Evolutionary conservation across 2,888 invertebrate species (phyloP).

Genomic region (Ditula angustiorana): DNA sequence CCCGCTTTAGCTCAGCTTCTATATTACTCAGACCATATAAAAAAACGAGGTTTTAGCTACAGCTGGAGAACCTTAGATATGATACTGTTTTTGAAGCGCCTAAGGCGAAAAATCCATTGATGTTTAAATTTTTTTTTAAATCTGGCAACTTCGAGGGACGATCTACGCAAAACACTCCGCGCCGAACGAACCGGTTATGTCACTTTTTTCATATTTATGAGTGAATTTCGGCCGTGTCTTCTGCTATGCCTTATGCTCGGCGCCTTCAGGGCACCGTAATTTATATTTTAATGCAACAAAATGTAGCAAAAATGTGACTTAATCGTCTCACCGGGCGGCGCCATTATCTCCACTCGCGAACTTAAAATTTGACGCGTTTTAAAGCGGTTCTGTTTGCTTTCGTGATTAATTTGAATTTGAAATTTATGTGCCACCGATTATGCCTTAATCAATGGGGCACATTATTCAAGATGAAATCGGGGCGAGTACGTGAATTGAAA

Average conservation of each 20-base stretch:
- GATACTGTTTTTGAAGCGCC: too few species aligned
- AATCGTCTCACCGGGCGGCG: conserved; percentile 53
- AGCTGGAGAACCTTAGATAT: too few species aligned
- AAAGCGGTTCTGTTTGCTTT: conserved; percentile 61
- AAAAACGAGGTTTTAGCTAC: too few species aligned
- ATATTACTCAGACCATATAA: too few species aligned
- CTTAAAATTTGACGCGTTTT: conserved; percentile 57
- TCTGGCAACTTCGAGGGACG: conserved; percentile 9
- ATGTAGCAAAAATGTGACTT: conserved; percentile 54
- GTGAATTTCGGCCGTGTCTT: conserved; percentile 44
- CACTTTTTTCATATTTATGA: conserved; percentile 56
- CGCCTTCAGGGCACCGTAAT: conserved; percentile 49
- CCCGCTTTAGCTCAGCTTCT: too few species aligned
- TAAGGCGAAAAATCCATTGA: background rate
- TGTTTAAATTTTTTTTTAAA: background rate
- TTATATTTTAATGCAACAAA: conserved; percentile 51
- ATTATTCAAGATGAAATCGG: conserved; percentile 31
- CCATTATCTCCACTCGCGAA: conserved; percentile 54
- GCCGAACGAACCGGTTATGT: conserved; percentile 51
- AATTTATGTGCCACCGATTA: conserved; percentile 53
- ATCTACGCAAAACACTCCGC: conserved; percentile 54
- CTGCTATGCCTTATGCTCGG: conserved; percentile 39
- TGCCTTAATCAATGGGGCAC: conserved; percentile 26
- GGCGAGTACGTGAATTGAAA: conserved; percentile 32
- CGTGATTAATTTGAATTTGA: conserved; percentile 59